Evolutionary conservation across 2,888 invertebrate species (phyloP), one percentile per base, ranked within the genome.

Genomic region (Trimorus sp.): DNA sequence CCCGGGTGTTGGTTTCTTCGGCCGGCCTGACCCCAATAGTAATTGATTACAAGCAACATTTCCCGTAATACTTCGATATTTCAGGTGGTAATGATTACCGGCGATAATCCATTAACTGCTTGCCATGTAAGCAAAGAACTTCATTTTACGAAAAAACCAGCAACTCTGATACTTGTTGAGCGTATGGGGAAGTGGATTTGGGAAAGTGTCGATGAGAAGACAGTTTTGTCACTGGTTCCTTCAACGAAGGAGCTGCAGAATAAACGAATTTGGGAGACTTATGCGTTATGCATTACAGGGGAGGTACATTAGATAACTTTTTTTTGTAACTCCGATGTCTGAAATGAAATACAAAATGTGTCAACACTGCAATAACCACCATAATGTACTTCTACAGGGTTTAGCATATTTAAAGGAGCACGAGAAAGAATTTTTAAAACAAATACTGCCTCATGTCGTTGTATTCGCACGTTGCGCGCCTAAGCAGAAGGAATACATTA

Each of bases 381-480:
- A 48, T n/a, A 48, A 14, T 12, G 12, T n/a, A 48, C 2, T 37
- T 68, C 84, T 74, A 58, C 60, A 84, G 92, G 97, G 97, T 48
- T 90, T 98, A 65, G 93, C 93, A 49, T 95, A 95, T 91, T 92
- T 98, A 62, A 94, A 94, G 85, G 94, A 94, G 38, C 89, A 94
- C 65, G 93, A 96, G 85, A 92, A 92, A 48, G 92, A 92, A 65
- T 95, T 96, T 85, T 92, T 98, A 85, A 92, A 93, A 62, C 92
- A 94, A 85, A 92, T 99, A 60, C 93, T 99, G 88, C 97, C 98
- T 0, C 94, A 96, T 88, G 94, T 99, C 9, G 95, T 96, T 68
- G 97, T 99, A 1, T 99, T 97, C 92, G 99, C 99, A 0, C 94
- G 99, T 87, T 98, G 99, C 89, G 98, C 98, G 1, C 99, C 99